A percentile compares a stretch with the other conserved stretches of the same genome.
Conservation (phyloP, 2,888 invertebrate species). For the Sturmia bella region DNA sequence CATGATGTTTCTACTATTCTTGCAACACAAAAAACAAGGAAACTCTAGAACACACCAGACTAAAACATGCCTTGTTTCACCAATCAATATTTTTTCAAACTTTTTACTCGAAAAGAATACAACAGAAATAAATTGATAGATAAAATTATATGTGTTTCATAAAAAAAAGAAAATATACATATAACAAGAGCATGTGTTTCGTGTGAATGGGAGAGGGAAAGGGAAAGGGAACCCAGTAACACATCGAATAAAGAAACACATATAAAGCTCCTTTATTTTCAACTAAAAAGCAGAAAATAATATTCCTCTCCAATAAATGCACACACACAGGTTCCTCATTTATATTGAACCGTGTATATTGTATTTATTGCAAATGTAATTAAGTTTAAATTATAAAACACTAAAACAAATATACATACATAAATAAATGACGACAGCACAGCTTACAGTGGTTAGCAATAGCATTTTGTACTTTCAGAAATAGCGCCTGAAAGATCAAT, state of each 20-base stretch:
- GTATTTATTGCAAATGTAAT: background rate
- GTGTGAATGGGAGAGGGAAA: background rate
- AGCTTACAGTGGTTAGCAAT: too few relatives aligned
- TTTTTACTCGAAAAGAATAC: conserved; percentile 1
- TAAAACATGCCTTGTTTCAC: conserved; percentile 18
- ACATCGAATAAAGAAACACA: conserved; percentile 3
- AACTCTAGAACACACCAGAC: background rate
- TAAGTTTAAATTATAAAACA: too few relatives aligned
- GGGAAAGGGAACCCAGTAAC: background rate
- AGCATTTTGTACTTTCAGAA: too few relatives aligned
- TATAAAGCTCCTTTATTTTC: conserved; percentile 15
- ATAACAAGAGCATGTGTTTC: background rate
- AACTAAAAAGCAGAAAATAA: conserved; percentile 11
- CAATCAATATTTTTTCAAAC: conserved; percentile 29
- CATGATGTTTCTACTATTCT: conserved; percentile 10
- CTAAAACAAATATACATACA: too few relatives aligned
- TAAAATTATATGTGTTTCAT: conserved; percentile 29
- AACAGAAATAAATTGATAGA: conserved; percentile 41
- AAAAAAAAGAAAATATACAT: background rate
- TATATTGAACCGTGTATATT: background rate
- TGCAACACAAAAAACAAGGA: background rate
- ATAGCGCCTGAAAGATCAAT: too few relatives aligned
- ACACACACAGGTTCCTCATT: background rate
- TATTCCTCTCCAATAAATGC: background rate
- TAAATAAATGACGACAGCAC: too few relatives aligned